Base-by-base conservation (phyloP, 2,888 invertebrate genomes). In the Quadriops clusia region DNA sequence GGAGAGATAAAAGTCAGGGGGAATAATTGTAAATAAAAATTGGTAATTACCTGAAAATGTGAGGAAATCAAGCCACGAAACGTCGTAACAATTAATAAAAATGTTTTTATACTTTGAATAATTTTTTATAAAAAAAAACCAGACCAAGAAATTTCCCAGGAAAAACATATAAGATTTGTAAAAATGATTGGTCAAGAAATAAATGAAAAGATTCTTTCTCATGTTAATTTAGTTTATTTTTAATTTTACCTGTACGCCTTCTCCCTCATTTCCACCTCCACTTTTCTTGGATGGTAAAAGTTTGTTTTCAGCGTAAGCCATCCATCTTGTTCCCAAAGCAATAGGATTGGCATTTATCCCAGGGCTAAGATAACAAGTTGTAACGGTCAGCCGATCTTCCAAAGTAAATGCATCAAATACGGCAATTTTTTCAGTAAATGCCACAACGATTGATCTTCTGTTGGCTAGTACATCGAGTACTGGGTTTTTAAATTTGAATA, bases 401-500 rank as follows among this genome's bases (percentile, higher is more conserved):
- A 94, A 68, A 0, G 81, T 83, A 40, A 79, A 76, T 3, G 90
- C 82, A 63, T 91, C 90, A 59, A 93, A 90, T 7, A 93, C 80
- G 0, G 90, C 87, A 43, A 94, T 81, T 36, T 83, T 77, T 61
- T 93, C 93, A 27, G 79, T 69, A 61, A 94, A 93, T 1, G 87
- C 81, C 3, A 90, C 79, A 9, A 85, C 84, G 25, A 95, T 72
- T 6, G 86, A 86, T 36, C 84, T 74, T 46, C 80, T 79, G 64
- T 91, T 93, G n/a, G 86, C 85, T 42, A 84, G 60, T 36, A 94
- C 81, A 54, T 90, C 90, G 47, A 83, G 68, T 29, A 94, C 80
- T 2, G 81, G 79, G 58, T 81, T 87, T 64, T 89, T 90, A 65
- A 91, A 94, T 61, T 90, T 89, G 44, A 90, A 85, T 53, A 79